These are phyloP conservation scores for Melanostoma scalare DNA, from an alignment of 2,888 invertebrate species.

Conservation along the genomic window DNA sequence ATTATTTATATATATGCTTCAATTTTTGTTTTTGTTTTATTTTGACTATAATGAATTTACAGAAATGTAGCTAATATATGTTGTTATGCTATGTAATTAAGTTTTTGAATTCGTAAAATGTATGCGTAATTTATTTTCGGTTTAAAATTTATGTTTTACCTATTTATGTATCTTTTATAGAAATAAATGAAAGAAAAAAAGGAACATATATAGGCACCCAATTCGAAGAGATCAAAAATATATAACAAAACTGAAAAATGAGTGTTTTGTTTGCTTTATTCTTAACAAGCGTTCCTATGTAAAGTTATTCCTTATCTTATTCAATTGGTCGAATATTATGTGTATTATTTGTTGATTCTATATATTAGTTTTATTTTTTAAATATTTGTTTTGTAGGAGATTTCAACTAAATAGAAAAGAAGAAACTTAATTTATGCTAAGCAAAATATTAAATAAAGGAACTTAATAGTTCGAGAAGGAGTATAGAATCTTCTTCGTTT, in stretches of 20 bases:
- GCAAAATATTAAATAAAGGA: no score
- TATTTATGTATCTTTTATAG: slow-evolving; percentile 12
- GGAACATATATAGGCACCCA: slow-evolving; percentile 8
- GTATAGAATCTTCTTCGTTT: no score
- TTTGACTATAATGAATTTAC: slow-evolving; percentile 69
- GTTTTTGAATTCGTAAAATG: slow-evolving; percentile 62
- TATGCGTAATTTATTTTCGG: slow-evolving; percentile 57
- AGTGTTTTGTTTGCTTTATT: slow-evolving; percentile 25
- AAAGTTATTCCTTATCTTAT: slow-evolving; percentile 71
- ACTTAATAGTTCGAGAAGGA: no score
- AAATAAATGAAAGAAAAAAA: not conserved
- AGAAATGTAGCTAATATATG: slow-evolving; percentile 70
- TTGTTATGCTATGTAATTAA: slow-evolving; percentile 45
- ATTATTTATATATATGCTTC: slow-evolving; percentile 11
- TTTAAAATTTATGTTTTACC: slow-evolving; percentile 19
- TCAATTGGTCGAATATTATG: slow-evolving; percentile 74
- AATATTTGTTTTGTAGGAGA: slow-evolving; percentile 43
- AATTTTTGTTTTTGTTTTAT: slow-evolving; percentile 15
- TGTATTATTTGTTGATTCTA: slow-evolving; percentile 58
- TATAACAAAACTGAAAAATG: slow-evolving; percentile 26
- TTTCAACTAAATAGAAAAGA: not conserved
- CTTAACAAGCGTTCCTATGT: slow-evolving; percentile 62
- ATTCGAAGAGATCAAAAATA: slow-evolving; percentile 22
- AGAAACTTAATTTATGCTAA: no score
- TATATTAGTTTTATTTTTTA: slow-evolving; percentile 46